Evolutionary conservation across 2,888 invertebrate genomes (phyloP).

Genomic region (Tetramorium bicarinatum): DNA sequence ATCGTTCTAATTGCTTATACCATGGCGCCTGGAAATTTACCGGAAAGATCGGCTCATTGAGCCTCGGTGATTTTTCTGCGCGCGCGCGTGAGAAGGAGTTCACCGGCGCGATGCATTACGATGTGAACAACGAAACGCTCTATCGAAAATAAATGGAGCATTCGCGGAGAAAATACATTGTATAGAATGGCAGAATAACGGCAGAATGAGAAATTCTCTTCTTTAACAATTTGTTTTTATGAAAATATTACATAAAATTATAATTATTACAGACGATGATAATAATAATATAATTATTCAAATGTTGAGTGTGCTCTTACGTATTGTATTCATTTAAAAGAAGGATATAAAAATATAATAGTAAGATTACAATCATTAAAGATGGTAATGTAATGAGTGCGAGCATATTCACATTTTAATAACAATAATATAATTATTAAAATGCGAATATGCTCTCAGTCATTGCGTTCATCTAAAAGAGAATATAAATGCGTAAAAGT

Average conservation of each 20-base stretch:
- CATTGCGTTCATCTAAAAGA: neutral
- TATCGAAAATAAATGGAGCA: neutral
- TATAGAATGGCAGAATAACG: no score
- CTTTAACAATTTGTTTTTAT: neutral
- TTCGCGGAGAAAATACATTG: neutral
- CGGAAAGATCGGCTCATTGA: constrained; percentile 10
- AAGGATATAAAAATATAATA: neutral
- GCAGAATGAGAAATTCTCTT: neutral
- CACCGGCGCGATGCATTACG: neutral
- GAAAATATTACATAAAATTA: neutral
- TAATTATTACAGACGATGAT: neutral
- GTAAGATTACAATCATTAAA: neutral
- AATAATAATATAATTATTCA: neutral
- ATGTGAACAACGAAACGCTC: neutral
- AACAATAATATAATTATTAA: neutral
- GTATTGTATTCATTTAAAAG: neutral
- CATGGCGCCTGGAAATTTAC: constrained; percentile 47
- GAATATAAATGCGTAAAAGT: neutral
- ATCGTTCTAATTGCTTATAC: constrained; percentile 61
- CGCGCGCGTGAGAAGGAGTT: neutral
- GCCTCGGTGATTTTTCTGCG: constrained; percentile 1
- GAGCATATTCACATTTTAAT: no score
- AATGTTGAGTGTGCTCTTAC: neutral
- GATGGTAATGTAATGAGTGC: neutral
- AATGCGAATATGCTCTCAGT: neutral